Evolutionary conservation across 2,113 vertebrate genomes (phyloP).

Genomic region (Poeciliopsis occidentalis): DNA sequence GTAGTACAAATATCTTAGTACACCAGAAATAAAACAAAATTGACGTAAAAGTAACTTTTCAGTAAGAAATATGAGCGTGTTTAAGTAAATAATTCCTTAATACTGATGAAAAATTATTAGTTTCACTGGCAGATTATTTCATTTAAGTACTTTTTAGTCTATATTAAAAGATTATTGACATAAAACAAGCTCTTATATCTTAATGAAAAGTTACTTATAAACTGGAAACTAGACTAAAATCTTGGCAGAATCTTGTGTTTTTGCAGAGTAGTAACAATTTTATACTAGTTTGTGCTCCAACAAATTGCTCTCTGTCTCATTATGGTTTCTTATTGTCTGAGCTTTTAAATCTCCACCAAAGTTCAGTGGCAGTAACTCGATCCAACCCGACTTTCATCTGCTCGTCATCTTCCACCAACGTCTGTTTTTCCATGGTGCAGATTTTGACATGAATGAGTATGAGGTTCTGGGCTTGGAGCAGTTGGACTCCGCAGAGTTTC

Average conservation of each 20-base stretch:
- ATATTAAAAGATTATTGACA: too few species aligned
- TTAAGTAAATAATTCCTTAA: too few species aligned
- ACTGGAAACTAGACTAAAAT: too few species aligned
- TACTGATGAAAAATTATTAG: too few species aligned
- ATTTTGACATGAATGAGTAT: conserved; percentile 80
- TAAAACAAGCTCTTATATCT: too few species aligned
- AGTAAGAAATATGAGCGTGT: too few species aligned
- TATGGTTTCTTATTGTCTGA: conserved; percentile 7
- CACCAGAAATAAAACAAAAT: too few species aligned
- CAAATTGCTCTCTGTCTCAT: conserved; percentile 12
- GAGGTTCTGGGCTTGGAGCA: conserved; percentile 78
- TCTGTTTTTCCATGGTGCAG: conserved; percentile 68
- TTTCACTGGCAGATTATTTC: too few species aligned
- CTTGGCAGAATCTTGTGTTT: too few species aligned
- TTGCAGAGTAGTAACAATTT: not conserved
- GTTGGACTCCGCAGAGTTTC: conserved; percentile 55
- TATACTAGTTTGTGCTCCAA: conserved; percentile 18
- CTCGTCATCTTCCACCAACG: conserved; percentile 46
- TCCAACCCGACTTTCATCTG: conserved; percentile 1
- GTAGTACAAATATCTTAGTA: too few species aligned
- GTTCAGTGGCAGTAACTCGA: conserved; percentile 1
- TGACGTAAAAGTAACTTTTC: too few species aligned
- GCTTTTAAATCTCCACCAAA: conserved; percentile 1
- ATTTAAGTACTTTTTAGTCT: too few species aligned
- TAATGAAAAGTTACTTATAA: not conserved